Evolutionary conservation across 2,113 vertebrate genomes (phyloP).

Genomic region (Chaetops frenatus): DNA sequence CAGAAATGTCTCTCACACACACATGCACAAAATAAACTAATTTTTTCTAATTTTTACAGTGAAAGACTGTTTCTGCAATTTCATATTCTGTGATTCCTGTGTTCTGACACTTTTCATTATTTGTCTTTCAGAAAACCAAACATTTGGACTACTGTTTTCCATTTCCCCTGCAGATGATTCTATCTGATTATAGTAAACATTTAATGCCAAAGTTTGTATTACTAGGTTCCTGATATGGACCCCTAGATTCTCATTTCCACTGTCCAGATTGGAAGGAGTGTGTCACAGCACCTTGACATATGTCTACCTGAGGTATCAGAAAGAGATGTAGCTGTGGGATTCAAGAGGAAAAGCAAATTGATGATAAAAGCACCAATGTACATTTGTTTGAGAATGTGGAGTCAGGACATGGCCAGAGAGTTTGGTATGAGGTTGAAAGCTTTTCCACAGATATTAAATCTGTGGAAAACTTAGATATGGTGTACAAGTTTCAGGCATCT

Average conservation of each 20-base stretch:
- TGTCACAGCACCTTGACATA: background rate
- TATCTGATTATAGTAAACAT: background rate
- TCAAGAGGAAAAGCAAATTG: background rate
- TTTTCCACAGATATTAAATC: background rate
- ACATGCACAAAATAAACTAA: background rate
- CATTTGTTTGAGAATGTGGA: background rate
- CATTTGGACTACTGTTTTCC: background rate
- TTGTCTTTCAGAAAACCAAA: background rate
- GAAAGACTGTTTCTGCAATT: background rate
- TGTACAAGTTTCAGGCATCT: background rate
- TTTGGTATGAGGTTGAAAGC: background rate
- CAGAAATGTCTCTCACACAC: background rate
- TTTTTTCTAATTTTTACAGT: background rate
- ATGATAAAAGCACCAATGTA: background rate
- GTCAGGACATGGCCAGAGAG: accelerated
- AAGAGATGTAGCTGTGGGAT: background rate
- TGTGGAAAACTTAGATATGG: background rate
- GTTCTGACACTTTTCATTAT: background rate
- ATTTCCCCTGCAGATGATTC: background rate
- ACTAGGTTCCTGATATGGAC: background rate
- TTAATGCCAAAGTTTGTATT: background rate
- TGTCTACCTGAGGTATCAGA: background rate
- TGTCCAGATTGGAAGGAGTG: background rate
- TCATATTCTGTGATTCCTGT: background rate
- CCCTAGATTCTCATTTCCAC: background rate